A percentile compares a stretch with the other conserved stretches of the same genome.
Conservation (phyloP, 2,797 vertebrate genomes). For the Lepus oiostolus region DNA sequence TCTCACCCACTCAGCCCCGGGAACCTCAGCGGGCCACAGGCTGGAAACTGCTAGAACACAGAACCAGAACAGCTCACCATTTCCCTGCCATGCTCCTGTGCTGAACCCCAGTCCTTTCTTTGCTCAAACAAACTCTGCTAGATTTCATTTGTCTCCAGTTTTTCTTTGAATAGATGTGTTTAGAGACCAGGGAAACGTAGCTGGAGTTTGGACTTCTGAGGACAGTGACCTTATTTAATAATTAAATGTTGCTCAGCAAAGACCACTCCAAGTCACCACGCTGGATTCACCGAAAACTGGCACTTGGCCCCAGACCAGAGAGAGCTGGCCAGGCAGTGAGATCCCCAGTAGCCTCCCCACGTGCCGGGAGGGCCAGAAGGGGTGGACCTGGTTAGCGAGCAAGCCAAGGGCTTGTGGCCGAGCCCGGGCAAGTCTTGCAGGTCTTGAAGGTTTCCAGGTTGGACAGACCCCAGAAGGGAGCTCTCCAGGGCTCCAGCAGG, state of each 20-base stretch:
- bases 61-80: too few relatives aligned
- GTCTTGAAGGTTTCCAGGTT: background rate
- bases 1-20: too few relatives aligned
- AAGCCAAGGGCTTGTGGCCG: background rate
- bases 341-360: background rate
- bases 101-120: too few relatives aligned
- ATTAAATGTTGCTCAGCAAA: constrained; percentile 62
- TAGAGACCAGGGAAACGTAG: background rate
- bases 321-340: background rate
- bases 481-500: background rate
- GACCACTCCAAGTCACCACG: background rate
- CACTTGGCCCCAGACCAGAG: background rate
- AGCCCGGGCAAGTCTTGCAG: background rate
- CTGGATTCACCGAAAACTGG: constrained; percentile 11
- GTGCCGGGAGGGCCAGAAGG: background rate
- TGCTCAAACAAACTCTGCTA: too few relatives aligned
- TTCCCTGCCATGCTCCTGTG: too few relatives aligned
- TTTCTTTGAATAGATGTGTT: background rate
- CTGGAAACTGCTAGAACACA: too few relatives aligned
- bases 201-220: constrained; percentile 45
- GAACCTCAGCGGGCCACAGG: too few relatives aligned
- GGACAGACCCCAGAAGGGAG: background rate
- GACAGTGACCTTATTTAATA: constrained; percentile 66
- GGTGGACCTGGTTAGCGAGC: background rate
- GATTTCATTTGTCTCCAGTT: too few relatives aligned